phyloP scores from a whole-genome alignment of 2,888 invertebrate genomes.

The Crematogaster levior region DNA sequence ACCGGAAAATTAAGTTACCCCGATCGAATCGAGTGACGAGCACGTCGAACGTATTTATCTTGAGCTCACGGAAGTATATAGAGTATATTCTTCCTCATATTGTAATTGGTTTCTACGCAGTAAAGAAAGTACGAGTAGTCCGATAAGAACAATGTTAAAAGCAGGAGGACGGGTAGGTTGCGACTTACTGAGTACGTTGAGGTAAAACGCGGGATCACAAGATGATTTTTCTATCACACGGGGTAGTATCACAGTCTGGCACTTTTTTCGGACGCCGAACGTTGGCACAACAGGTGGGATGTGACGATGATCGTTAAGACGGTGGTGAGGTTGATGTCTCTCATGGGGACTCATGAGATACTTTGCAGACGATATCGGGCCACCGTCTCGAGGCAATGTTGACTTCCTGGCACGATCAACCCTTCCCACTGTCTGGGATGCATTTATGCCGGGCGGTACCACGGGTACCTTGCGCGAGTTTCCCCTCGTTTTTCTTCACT shows the following conservation, averaged over 20 bases:
- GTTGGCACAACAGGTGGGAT: slow-evolving; percentile 16
- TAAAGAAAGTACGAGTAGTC: background rate
- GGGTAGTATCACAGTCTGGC: slow-evolving; percentile 75
- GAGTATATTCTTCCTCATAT: background rate
- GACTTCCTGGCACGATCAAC: slow-evolving; percentile 72
- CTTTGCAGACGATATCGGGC: slow-evolving; percentile 67
- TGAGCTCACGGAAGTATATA: slow-evolving; percentile 4
- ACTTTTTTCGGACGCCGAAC: slow-evolving; percentile 41
- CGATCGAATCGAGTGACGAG: background rate
- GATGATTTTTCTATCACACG: slow-evolving; percentile 75
- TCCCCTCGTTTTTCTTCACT: slow-evolving; percentile 24
- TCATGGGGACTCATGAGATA: slow-evolving; percentile 71
- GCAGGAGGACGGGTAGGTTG: background rate
- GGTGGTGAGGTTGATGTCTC: slow-evolving; percentile 9
- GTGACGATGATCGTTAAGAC: slow-evolving; percentile 22
- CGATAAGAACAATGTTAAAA: slow-evolving; percentile 4
- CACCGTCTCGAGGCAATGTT: slow-evolving; percentile 63
- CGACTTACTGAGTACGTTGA: slow-evolving; percentile 78
- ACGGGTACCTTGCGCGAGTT: slow-evolving; percentile 17
- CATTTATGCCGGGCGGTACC: slow-evolving; percentile 70
- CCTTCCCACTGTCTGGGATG: slow-evolving; percentile 74
- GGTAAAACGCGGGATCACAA: slow-evolving; percentile 75
- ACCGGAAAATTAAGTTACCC: background rate
- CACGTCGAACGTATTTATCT: background rate
- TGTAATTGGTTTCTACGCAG: slow-evolving; percentile 26